phyloP scores from a whole-genome alignment of 2,113 vertebrate genomes.

The Heterotis niloticus region DNA sequence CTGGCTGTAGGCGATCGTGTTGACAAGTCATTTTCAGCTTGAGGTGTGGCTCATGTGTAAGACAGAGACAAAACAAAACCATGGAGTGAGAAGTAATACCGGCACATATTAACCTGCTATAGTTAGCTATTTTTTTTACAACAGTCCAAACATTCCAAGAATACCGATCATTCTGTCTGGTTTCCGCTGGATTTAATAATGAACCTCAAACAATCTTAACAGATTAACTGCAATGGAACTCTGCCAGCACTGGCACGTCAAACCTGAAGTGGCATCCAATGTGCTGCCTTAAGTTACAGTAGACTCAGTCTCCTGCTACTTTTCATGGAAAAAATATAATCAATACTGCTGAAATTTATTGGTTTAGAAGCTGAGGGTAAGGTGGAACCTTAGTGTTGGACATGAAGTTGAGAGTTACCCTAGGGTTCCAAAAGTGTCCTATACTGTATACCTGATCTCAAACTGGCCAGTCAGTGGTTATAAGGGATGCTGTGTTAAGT shows the following conservation, averaged over 20 bases:
- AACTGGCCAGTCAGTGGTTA: too few species aligned
- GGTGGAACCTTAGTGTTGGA: too few species aligned
- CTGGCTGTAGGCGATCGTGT: not conserved
- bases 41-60: not conserved
- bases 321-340: too few species aligned
- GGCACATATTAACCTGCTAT: conserved; percentile 5
- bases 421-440: too few species aligned
- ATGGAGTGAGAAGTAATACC: not conserved
- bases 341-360: too few species aligned
- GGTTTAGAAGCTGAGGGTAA: too few species aligned
- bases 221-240: not conserved
- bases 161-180: not conserved
- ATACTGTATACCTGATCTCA: too few species aligned
- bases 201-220: not conserved
- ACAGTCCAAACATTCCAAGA: conserved; percentile 1
- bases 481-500: too few species aligned
- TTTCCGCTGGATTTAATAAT: not conserved
- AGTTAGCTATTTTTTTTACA: conserved; percentile 1
- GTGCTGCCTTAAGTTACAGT: not conserved
- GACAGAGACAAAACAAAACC: not conserved
- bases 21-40: not conserved
- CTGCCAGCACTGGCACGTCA: not conserved
- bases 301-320: too few species aligned
- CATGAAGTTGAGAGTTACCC: too few species aligned
- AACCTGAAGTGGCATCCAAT: not conserved